Base-by-base conservation (phyloP, 2,888 invertebrate genomes). In the Rapana venosa region DNA sequence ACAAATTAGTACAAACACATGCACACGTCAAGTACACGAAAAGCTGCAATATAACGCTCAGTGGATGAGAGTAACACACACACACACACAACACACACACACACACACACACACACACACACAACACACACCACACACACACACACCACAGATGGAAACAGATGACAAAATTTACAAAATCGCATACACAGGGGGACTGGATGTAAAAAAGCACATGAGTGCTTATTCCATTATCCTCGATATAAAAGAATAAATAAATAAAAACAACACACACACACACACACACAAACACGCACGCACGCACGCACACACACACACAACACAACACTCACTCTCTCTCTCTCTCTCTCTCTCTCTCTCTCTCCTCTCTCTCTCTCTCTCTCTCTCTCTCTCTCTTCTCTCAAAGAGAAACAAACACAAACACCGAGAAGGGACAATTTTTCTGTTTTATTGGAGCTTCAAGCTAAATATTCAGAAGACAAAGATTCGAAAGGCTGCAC, bases 391-490 rank as follows among this genome's bases (percentile, higher is more conserved):
- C 70, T 70, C 70, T 70, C 70, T 26, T 70, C 22, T 70, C 11
- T 70, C 70, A 66, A 13, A 66, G 66, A 66, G 66, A 66, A 26
- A n/a, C 22, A 47, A 11, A 47, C 84, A 84, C 35, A 17, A 36
- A n/a, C 84, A 84, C 36, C 22, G 58, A 58, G 30, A 30, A 32
- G 32, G 15, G 13, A 83, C 26, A 83, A 47, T 22, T n/a, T 32
- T 32, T 79, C 77, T 5, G 26, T 83, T n/a, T 81, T 47, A 83
- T 47, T n/a, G 47, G 26, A 83, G 83, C 83, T 47, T 47, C 32
- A 83, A 83, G 83, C 83, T 83, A 83, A 26, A 83, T 47, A 83
- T 47, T 47, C 83, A 83, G 30, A 83, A 83, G 77, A 77, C 77
- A 32, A 32, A 32, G 32, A 32, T 47, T 47, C 47, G 47, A 47